Conservation (phyloP, 2,113 vertebrate genomes). For the Daboia siamensis region DNA sequence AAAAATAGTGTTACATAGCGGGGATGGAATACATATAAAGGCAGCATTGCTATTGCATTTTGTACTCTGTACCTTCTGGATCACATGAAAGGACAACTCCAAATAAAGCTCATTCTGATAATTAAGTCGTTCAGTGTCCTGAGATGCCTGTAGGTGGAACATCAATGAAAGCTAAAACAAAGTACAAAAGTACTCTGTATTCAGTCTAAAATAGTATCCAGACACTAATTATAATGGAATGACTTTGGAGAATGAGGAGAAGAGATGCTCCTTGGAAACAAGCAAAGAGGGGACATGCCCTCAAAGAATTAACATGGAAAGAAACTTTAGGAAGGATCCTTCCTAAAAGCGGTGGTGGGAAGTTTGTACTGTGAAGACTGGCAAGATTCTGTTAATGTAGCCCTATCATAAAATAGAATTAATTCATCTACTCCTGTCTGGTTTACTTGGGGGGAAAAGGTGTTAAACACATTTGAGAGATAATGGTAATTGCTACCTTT, state of each 20-base stretch:
- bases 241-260: neutral
- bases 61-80: neutral
- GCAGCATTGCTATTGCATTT: neutral
- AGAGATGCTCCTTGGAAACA: neutral
- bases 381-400: neutral
- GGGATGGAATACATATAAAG: neutral
- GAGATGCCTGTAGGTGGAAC: neutral
- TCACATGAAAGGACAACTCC: neutral
- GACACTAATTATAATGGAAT: neutral
- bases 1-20: neutral
- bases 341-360: neutral
- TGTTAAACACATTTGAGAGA: neutral
- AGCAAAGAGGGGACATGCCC: neutral
- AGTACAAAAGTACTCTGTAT: neutral
- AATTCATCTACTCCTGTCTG: neutral
- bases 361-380: neutral
- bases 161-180: neutral
- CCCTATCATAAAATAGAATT: neutral
- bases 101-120: neutral
- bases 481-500: slow-evolving; percentile 32
- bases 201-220: neutral
- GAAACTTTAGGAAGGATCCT: neutral
- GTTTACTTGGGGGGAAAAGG: neutral
- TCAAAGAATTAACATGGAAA: neutral
- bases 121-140: neutral